Evolutionary conservation across 2,797 vertebrate species (phyloP).

Genomic region (Lophius americanus): DNA sequence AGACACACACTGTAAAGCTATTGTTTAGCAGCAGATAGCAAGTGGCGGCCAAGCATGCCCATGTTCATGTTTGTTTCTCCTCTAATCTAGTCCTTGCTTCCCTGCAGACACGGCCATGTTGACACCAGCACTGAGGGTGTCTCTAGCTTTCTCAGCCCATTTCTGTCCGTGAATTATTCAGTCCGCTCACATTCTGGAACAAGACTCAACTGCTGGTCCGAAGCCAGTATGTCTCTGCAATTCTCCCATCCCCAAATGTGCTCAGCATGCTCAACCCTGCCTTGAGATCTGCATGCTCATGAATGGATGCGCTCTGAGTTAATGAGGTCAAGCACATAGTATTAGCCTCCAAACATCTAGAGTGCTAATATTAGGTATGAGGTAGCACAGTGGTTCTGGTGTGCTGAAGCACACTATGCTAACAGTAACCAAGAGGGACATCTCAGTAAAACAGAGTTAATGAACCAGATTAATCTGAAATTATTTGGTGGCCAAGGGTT

Average conservation of each 20-base stretch:
- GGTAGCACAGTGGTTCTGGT: constrained; percentile 33
- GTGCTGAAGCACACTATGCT: constrained; percentile 22
- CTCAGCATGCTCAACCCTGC: constrained; percentile 14
- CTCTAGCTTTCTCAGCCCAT: constrained; percentile 11
- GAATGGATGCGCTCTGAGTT: constrained; percentile 55
- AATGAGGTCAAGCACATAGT: constrained; percentile 69
- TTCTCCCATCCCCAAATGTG: background rate
- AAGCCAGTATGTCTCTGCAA: constrained; percentile 22
- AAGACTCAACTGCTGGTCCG: constrained; percentile 30
- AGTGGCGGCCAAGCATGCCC: constrained; percentile 10
- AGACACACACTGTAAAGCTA: constrained; percentile 7
- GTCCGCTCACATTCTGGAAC: constrained; percentile 13
- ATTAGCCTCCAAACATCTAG: constrained; percentile 51
- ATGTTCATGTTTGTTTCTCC: constrained; percentile 25
- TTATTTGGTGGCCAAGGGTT: constrained; percentile 41
- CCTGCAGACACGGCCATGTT: constrained; percentile 40
- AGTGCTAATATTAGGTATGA: constrained; percentile 61
- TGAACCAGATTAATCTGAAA: constrained; percentile 42
- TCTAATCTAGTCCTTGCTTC: constrained; percentile 22
- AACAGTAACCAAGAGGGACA: constrained; percentile 49
- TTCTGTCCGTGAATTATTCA: constrained; percentile 49
- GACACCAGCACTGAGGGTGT: constrained; percentile 22
- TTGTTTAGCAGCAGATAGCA: constrained; percentile 14
- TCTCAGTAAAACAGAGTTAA: constrained; percentile 56
- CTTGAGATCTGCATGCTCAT: constrained; percentile 31